These are phyloP conservation scores for Saturnia japonica DNA, from an alignment of 2,888 invertebrate species.

Conservation along the genomic window DNA sequence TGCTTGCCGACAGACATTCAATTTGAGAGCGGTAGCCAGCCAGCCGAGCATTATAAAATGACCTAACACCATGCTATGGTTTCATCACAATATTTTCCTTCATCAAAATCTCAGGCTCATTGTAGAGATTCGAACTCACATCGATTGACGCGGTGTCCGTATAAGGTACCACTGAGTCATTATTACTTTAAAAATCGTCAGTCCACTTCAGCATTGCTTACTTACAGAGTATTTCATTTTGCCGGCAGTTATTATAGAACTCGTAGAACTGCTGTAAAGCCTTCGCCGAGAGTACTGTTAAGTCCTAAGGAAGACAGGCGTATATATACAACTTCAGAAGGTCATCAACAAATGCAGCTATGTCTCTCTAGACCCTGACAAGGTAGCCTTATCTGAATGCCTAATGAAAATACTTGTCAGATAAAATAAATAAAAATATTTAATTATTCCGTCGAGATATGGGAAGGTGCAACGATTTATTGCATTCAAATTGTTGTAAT, in stretches of 20 bases:
- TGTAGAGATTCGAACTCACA: no score
- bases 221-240: constrained; percentile 78
- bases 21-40: no score
- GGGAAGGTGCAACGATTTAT: constrained; percentile 49
- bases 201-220: no score
- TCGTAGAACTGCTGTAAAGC: constrained; percentile 74
- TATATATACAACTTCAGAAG: constrained; percentile 71
- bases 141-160: no score
- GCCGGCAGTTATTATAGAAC: constrained; percentile 54
- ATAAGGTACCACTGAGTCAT: no score
- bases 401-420: constrained; percentile 62
- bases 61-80: no score
- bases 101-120: no score
- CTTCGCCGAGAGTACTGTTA: constrained; percentile 76
- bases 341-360: constrained; percentile 49
- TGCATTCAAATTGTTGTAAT: constrained; percentile 34
- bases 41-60: no score
- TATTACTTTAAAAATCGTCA: no score
- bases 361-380: constrained; percentile 55
- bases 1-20: no score
- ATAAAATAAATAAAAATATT: constrained; percentile 53
- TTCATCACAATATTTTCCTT: no score
- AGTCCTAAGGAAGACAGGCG: constrained; percentile 53
- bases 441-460: constrained; percentile 51
- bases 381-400: constrained; percentile 68